Conservation (phyloP, 2,797 vertebrate species). For the Pseudomugil tenellus region DNA sequence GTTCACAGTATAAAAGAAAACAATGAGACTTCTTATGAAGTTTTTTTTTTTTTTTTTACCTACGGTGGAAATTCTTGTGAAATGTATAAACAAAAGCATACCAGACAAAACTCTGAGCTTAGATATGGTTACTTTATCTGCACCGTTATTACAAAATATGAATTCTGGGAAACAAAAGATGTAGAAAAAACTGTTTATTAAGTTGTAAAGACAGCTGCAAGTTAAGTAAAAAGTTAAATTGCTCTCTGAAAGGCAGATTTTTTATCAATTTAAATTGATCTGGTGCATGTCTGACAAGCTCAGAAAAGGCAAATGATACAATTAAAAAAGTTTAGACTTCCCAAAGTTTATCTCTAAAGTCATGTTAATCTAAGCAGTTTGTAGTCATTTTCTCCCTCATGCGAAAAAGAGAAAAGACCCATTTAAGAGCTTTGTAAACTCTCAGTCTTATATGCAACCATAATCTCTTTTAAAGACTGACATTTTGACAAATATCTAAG, state of each 20-base stretch:
- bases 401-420: neutral
- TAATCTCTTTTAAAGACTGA: neutral
- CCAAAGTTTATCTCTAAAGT: too few relatives aligned
- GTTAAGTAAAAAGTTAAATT: neutral
- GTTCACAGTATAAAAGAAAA: conserved; percentile 43
- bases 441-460: neutral
- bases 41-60: too few relatives aligned
- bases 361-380: too few relatives aligned
- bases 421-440: neutral
- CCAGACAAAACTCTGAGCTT: neutral
- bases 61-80: conserved; percentile 11
- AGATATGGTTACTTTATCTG: neutral
- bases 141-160: neutral
- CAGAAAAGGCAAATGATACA: neutral
- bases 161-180: neutral
- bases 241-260: neutral
- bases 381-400: too few relatives aligned
- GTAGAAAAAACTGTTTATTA: neutral
- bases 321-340: too few relatives aligned
- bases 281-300: neutral
- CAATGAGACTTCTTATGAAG: conserved; percentile 37
- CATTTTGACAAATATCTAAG: too few relatives aligned
- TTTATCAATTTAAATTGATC: neutral
- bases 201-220: neutral
- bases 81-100: neutral